phyloP scores from a whole-genome alignment of 2,797 vertebrate species.

The Poeciliopsis infans region DNA sequence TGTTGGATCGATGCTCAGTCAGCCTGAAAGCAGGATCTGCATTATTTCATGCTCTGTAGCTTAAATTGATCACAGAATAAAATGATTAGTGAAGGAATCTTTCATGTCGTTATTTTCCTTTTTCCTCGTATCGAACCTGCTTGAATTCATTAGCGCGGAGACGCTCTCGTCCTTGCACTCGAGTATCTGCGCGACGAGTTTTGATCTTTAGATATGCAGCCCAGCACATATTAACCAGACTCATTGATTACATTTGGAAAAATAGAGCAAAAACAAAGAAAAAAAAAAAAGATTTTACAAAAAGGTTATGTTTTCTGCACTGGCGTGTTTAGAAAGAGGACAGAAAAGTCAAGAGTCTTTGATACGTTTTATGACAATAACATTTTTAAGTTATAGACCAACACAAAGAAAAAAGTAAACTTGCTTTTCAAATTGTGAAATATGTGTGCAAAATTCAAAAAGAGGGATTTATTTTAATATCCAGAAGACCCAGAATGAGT shows the following conservation, averaged over 20 bases:
- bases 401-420: not conserved
- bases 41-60: slow-evolving; percentile 77
- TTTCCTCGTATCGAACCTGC: slow-evolving; percentile 30
- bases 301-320: not conserved
- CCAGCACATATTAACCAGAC: not conserved
- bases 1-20: slow-evolving; percentile 72
- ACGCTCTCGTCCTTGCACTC: slow-evolving; percentile 42
- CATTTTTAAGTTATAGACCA: not conserved
- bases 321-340: not conserved
- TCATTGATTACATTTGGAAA: not conserved
- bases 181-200: slow-evolving; percentile 33
- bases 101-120: slow-evolving; percentile 55
- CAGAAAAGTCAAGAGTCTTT: not conserved
- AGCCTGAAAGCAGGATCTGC: slow-evolving; percentile 70
- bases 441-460: not conserved
- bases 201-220: slow-evolving; percentile 43
- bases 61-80: slow-evolving; percentile 77
- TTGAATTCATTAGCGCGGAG: slow-evolving; percentile 38
- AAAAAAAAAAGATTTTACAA: not conserved
- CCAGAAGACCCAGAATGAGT: not conserved
- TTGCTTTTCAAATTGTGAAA: not conserved
- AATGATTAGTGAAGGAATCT: slow-evolving; percentile 74
- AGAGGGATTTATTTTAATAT: not conserved
- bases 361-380: no score
- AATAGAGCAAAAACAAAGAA: not conserved